Evolutionary conservation across 2,888 invertebrate species (phyloP), one percentile per base, ranked within the genome.

Genomic region (Hirudinaria manillensis): DNA sequence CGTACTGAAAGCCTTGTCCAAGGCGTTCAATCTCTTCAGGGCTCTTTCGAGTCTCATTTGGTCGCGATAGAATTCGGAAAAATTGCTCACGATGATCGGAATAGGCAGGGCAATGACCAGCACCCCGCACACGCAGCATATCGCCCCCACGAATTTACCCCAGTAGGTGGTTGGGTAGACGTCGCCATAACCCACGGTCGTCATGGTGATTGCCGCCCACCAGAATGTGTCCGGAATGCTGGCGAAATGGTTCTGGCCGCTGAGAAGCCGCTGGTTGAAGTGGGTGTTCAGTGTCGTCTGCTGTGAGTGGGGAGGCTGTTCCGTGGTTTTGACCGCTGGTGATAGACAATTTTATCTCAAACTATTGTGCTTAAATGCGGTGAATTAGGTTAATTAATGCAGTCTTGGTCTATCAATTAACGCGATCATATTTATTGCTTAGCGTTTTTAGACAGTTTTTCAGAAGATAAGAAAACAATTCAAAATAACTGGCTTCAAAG

Each of bases 41-140:
- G 97, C 97, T 89, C 98, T 98, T 88, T 98, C 97, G 83, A 96
- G 90, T 87, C 97, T 89, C 95, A 97, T 96, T 91, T 97, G 97
- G 87, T 97, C 97, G 90, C 97, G 97, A 90, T 98, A 98, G 90
- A 97, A 98, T 91, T 97, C 97, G 89, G 97, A 96, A 90, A 98
- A 98, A 91, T 98, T 98, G 91, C 97, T 97, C 89, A 99, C 99
- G 89, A 99, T 98, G 90, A 99, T 98, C 88, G 98, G 98, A 91
- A 99, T 98, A 90, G 98, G 98, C 90, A 99, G 92, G 90, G 98
- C 98, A 91, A 99, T 94, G 90, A 98, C 98, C 91, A 99, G 91
- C 88, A 99, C 98, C 89, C 99, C 99, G 91, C 97, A 98, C 89
- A 99, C 94, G 91, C 97, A 98, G 91, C 98, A 98, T 89, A 97